Percentiles rank a stretch among this genome's conserved stretches.
These are phyloP conservation scores for Phortica okadai DNA, from an alignment of 2,888 invertebrate species.

Conservation along the genomic window DNA sequence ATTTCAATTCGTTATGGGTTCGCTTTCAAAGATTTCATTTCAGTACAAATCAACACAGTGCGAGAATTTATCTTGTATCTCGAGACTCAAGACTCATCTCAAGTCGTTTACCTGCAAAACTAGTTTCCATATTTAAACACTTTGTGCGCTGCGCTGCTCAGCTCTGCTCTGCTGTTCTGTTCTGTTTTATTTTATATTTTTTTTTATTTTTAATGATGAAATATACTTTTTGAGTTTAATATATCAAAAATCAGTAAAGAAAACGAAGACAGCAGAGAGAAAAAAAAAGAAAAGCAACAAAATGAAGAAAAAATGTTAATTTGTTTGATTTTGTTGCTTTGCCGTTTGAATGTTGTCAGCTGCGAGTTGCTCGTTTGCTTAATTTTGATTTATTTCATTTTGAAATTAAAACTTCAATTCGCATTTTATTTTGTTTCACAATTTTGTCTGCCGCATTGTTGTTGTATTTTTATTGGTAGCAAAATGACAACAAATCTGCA, in stretches of 20 bases:
- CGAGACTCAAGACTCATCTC: background rate
- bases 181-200: constrained; percentile 21
- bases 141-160: constrained; percentile 27
- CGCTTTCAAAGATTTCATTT: background rate
- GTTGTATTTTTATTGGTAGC: constrained; percentile 58
- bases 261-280: background rate
- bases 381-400: constrained; percentile 71
- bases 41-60: constrained; percentile 5
- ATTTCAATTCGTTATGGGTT: background rate
- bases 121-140: constrained; percentile 63
- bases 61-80: background rate
- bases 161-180: constrained; percentile 52
- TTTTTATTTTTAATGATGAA: constrained; percentile 64
- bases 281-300: background rate
- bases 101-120: constrained; percentile 64
- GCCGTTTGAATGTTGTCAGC: background rate
- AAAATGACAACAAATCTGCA: constrained; percentile 59
- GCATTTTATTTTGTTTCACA: constrained; percentile 54
- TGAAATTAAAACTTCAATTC: constrained; percentile 65
- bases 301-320: constrained; percentile 59
- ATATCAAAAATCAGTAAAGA: constrained; percentile 66
- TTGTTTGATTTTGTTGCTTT: constrained; percentile 44
- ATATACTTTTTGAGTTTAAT: constrained; percentile 71
- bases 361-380: constrained; percentile 42
- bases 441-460: constrained; percentile 45